These are phyloP conservation scores for Lagorchestes hirsutus DNA, from an alignment of 2,797 vertebrate genomes.

Conservation along the genomic window DNA sequence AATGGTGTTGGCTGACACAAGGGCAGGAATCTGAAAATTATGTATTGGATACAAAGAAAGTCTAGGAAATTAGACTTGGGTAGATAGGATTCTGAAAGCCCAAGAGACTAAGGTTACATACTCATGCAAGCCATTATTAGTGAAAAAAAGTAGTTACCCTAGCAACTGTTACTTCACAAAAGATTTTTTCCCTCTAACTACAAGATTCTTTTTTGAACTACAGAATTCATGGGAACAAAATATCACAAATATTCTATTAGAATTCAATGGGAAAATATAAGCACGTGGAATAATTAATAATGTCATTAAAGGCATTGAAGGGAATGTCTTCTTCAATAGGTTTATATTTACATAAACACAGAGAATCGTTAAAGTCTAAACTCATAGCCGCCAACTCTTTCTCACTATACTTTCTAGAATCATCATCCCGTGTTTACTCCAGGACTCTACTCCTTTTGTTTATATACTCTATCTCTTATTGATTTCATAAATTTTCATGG, in stretches of 20 bases:
- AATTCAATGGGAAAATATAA: slow-evolving; percentile 29
- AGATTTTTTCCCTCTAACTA: slow-evolving; percentile 3
- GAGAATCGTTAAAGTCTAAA: neutral
- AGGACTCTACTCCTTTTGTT: neutral
- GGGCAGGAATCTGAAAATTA: slow-evolving; percentile 59
- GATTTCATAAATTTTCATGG: neutral
- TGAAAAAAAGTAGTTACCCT: slow-evolving; percentile 48
- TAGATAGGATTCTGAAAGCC: slow-evolving; percentile 27
- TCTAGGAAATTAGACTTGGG: slow-evolving; percentile 65
- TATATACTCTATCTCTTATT: no score
- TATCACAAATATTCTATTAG: slow-evolving; percentile 53
- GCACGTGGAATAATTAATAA: slow-evolving; percentile 32
- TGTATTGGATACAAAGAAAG: slow-evolving; percentile 71
- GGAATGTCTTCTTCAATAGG: neutral
- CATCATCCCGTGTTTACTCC: neutral
- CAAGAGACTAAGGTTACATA: slow-evolving; percentile 63
- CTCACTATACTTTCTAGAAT: neutral
- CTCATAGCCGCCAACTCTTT: neutral
- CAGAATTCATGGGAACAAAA: slow-evolving; percentile 37
- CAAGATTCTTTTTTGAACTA: slow-evolving; percentile 9
- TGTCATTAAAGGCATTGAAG: slow-evolving; percentile 31
- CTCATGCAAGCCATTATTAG: slow-evolving; percentile 52
- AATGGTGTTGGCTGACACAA: slow-evolving; percentile 58
- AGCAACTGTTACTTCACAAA: slow-evolving; percentile 20
- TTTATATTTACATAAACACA: slow-evolving; percentile 40